These are phyloP conservation scores for Eufriesea mexicana DNA, from an alignment of 1,140 invertebrate species.

Conservation along the genomic window DNA sequence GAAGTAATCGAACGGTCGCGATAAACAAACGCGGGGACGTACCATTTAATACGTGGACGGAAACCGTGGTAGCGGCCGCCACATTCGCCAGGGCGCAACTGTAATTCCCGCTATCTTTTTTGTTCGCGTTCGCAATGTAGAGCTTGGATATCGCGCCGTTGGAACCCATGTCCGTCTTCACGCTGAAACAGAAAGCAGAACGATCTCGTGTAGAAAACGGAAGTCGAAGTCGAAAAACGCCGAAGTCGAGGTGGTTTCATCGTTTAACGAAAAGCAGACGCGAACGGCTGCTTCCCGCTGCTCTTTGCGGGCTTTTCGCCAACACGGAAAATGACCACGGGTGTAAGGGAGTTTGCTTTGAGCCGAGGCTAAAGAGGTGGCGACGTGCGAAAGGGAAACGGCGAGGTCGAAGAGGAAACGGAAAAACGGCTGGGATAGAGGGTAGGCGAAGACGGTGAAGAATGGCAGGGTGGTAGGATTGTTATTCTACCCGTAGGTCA, in stretches of 20 bases:
- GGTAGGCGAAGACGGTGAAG: constrained; percentile 40
- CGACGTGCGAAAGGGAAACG: neutral
- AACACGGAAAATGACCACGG: neutral
- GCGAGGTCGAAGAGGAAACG: constrained; percentile 31
- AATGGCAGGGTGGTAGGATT: neutral
- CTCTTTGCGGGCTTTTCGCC: neutral
- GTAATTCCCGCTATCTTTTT: constrained; percentile 93
- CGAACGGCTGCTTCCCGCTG: neutral
- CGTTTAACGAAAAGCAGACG: constrained; percentile 9
- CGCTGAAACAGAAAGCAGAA: constrained; percentile 82
- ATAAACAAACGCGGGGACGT: constrained; percentile 69
- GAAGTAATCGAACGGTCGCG: neutral
- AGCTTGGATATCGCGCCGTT: constrained; percentile 90
- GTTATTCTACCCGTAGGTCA: constrained; percentile 15
- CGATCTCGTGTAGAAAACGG: constrained; percentile 16
- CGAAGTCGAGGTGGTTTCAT: neutral
- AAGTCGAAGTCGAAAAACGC: too few relatives aligned
- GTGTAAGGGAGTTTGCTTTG: constrained; percentile 8
- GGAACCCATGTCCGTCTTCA: constrained; percentile 90
- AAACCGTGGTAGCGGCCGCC: constrained; percentile 88
- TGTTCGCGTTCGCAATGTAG: constrained; percentile 92
- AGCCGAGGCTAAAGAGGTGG: neutral
- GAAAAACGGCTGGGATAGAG: constrained; percentile 37
- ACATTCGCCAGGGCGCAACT: constrained; percentile 91
- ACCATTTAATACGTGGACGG: constrained; percentile 93